Evolutionary conservation across 2,113 vertebrate genomes (phyloP), one percentile per base, ranked within the genome.

Genomic region (Vicugna pacos): DNA sequence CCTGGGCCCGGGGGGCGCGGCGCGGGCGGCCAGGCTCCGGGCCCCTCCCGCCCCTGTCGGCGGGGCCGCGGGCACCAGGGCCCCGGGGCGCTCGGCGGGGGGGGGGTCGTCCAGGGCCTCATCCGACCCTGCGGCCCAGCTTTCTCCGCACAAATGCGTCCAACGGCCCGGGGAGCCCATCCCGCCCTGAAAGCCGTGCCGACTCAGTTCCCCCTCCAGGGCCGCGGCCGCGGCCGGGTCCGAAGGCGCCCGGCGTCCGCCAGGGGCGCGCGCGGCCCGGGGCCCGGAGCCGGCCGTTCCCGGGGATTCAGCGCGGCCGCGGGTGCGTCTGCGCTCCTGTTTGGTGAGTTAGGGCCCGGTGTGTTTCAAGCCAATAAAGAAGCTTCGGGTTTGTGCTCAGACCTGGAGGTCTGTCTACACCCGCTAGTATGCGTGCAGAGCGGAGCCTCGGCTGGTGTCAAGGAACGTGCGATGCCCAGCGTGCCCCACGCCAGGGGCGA

Each of bases 401-500:
- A 67, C 60, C n/a, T 75, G 48, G n/a, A 16, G 17, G 12, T 22
- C 60, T 11, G 48, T 32, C 48, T 12, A 10, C 3, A 32, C 8
- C 15, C 1, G 24, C 26, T 6, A 17, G 26, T 3, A 9, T 8
- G 13, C 1, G 0, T 1, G 19, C 7, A 3, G 5, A 8, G 38
- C 4, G 2, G 48, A 67, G 50, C 8, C 30, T 10, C 7, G 0
- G 3, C 4, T 30, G 12, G 6, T 46, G 67, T 60, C 32, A 38
- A 54, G 0, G 0, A 83, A 48, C 17, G 6, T 30, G 32, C 7
- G 3, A 62, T 35, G 54, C 42, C 22, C 42, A 20, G 8, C 4
- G 6, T 64, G 30, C 8, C 56, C 80, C 14, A 12, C 5, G 4
- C 58, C 1, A 0, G 17, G n/a, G 35, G 14, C 0, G 0, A 1